Base-by-base conservation (phyloP, 2,797 vertebrate species). In the Delichon dasypus region DNA sequence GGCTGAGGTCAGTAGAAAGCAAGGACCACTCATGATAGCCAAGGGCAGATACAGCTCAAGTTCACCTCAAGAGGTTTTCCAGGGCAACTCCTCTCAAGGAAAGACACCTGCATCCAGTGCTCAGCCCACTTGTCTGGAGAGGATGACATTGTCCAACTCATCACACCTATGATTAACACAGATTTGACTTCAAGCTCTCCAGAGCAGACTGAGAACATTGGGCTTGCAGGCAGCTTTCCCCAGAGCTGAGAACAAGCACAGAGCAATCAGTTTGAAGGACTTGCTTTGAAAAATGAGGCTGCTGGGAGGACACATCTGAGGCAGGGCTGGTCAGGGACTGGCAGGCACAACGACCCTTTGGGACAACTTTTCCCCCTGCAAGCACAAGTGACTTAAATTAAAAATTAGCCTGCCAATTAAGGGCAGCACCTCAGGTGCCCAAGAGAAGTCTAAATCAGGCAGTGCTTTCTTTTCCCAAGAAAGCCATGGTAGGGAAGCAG, bases 341-440 rank as follows among this genome's bases (percentile, higher is more conserved):
- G 32, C 42, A 89, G 67, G 53, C 34, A 91, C 17, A 20, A 50
- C 0, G 0, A 79, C 71, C 80, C 89, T 76, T 58, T 64, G 83
- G 75, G 89, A 94, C 5, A 13, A 36, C 44, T 55, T 29, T 48
- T 75, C 50, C 36, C 45, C 84, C 51, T 82, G 65, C 92, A 91
- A 94, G 71, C n/a, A 64, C 25, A 53, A 94, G 51, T 13, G 34
- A 85, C 65, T 84, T 82, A 94, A 82, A 93, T 94, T 94, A 95
- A 78, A 96, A 94, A 94, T 90, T 81, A 94, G 73, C 67, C 67
- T 87, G 55, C 86, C 92, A 94, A 92, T 92, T 94, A 93, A 88
- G 77, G 81, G 83, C 93, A 94, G 76, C 79, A 96, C 80, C 89
- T 85, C 62, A 62, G 62, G 78, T 53, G 64, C 85, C 47, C 82